phyloP scores from a whole-genome alignment of 1,140 invertebrate genomes.

The Onthophagus taurus region DNA sequence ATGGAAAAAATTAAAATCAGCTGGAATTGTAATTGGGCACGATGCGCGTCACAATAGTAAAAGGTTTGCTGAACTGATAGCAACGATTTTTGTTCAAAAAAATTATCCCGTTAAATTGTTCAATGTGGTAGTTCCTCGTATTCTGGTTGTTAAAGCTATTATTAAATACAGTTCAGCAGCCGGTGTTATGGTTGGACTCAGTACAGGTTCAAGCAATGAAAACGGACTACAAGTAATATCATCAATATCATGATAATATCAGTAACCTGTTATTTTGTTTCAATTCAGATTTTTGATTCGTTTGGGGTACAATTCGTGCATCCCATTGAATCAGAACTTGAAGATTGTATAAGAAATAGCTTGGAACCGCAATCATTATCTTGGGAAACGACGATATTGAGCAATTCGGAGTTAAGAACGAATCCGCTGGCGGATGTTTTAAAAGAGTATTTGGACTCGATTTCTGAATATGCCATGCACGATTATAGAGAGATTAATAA shows the following conservation, averaged over 20 bases:
- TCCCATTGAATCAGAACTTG: slow-evolving; percentile 85
- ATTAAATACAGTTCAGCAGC: slow-evolving; percentile 57
- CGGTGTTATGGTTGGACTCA: slow-evolving; percentile 97
- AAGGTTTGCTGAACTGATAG: slow-evolving; percentile 86
- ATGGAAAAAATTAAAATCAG: slow-evolving; percentile 41
- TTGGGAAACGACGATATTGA: slow-evolving; percentile 48
- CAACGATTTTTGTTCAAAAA: slow-evolving; percentile 71
- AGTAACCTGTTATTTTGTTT: background rate
- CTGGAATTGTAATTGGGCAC: slow-evolving; percentile 84
- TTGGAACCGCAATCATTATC: slow-evolving; percentile 58
- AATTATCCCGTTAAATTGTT: slow-evolving; percentile 80
- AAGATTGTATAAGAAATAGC: slow-evolving; percentile 68
- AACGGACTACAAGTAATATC: slow-evolving; percentile 91
- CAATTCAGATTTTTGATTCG: slow-evolving; percentile 72
- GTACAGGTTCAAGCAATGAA: slow-evolving; percentile 98
- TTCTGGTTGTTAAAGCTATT: slow-evolving; percentile 83
- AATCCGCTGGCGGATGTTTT: slow-evolving; percentile 54
- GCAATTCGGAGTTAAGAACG: slow-evolving; percentile 39
- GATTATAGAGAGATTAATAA: slow-evolving; percentile 49
- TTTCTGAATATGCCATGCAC: slow-evolving; percentile 39
- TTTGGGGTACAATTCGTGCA: slow-evolving; percentile 95
- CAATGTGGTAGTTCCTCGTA: slow-evolving; percentile 77
- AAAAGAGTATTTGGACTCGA: slow-evolving; percentile 55
- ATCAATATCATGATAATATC: background rate
- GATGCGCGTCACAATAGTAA: slow-evolving; percentile 92